A percentile compares a stretch with the other conserved stretches of the same genome.
These are phyloP conservation scores for Phaonia tiefii DNA, from an alignment of 2,888 invertebrate species.

Conservation along the genomic window DNA sequence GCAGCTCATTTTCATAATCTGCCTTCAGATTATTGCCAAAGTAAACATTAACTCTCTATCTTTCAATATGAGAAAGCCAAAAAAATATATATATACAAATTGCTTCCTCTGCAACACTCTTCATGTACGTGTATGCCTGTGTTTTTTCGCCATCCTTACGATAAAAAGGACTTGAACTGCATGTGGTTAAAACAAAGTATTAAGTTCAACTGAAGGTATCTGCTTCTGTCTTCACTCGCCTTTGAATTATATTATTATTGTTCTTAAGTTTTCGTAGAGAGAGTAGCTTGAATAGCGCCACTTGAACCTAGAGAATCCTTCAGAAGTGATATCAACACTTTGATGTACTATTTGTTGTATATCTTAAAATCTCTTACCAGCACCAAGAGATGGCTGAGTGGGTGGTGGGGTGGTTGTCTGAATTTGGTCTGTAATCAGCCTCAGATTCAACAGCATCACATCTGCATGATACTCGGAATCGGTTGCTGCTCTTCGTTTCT, in stretches of 20 bases:
- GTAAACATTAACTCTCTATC: conserved; percentile 38
- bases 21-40: conserved; percentile 41
- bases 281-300: conserved; percentile 11
- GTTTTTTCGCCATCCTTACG: too few species aligned
- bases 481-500: neutral
- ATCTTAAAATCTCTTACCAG: neutral
- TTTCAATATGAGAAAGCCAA: neutral
- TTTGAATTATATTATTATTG: neutral
- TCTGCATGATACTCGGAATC: too few species aligned
- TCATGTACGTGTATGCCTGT: too few species aligned
- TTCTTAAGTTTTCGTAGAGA: neutral
- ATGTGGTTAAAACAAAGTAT: conserved; percentile 31
- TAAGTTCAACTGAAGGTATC: neutral
- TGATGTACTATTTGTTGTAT: conserved; percentile 12
- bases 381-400: neutral
- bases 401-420: neutral
- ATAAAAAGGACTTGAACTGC: too few species aligned
- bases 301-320: conserved; percentile 51
- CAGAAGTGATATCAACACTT: conserved; percentile 44
- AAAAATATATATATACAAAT: conserved; percentile 12
- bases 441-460: neutral
- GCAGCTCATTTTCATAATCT: conserved; percentile 63
- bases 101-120: too few species aligned
- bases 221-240: too few species aligned
- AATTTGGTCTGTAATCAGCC: neutral